Evolutionary conservation across 2,113 vertebrate species (phyloP).

Genomic region (Columba livia): DNA sequence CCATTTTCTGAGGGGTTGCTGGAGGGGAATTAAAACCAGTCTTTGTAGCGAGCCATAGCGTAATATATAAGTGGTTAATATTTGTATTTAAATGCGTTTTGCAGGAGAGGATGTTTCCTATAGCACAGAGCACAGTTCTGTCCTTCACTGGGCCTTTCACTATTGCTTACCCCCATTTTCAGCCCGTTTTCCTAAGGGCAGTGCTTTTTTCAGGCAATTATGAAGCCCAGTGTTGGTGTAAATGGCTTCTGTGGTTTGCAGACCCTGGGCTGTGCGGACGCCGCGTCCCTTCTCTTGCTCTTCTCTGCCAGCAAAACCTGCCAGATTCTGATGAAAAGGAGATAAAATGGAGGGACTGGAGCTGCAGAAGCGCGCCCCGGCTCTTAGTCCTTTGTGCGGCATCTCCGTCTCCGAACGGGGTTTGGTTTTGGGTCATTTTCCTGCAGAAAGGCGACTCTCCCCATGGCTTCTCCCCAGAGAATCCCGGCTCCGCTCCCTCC

Average conservation of each 20-base stretch:
- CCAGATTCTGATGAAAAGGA: neutral
- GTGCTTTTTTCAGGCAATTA: neutral
- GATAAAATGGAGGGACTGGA: neutral
- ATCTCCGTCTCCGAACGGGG: neutral
- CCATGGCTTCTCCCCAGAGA: neutral
- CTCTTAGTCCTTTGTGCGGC: neutral
- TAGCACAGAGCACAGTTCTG: rapidly evolving
- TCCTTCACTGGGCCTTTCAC: neutral
- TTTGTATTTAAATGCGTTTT: neutral
- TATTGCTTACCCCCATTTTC: rapidly evolving
- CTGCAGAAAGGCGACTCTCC: neutral
- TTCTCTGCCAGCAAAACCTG: neutral
- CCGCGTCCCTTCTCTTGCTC: neutral
- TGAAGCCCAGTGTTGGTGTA: rapidly evolving
- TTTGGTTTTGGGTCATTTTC: neutral
- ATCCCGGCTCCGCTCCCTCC: neutral
- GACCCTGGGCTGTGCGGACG: rapidly evolving
- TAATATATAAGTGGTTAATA: rapidly evolving
- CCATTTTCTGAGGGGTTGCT: neutral
- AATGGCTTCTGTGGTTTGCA: neutral
- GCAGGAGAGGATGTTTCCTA: neutral
- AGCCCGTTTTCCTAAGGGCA: rapidly evolving
- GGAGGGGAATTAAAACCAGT: neutral
- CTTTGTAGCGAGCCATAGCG: rapidly evolving
- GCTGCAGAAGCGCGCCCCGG: neutral